Conservation (phyloP, 2,113 vertebrate species). For the Anguilla rostrata region DNA sequence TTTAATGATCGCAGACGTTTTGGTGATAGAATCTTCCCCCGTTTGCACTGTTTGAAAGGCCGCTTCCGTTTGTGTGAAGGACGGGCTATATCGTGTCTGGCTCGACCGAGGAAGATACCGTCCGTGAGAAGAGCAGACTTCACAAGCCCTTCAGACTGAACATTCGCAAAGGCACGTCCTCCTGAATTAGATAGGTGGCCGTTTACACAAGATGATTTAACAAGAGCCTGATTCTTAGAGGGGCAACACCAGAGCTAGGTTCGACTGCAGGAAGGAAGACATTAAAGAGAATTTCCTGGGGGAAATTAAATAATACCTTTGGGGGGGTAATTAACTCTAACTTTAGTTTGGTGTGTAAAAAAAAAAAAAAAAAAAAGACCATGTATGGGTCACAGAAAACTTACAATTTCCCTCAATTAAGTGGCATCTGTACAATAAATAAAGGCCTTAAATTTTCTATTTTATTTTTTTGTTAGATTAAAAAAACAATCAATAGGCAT, state of each 20-base stretch:
- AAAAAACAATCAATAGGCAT: too few species aligned
- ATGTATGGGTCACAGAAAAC: not conserved
- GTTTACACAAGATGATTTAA: constrained; percentile 39
- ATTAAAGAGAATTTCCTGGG: constrained; percentile 24
- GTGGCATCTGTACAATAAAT: too few species aligned
- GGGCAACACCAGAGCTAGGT: constrained; percentile 33
- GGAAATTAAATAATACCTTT: constrained; percentile 33
- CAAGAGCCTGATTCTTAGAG: constrained; percentile 1
- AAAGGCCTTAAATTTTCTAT: too few species aligned
- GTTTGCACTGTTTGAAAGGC: constrained; percentile 44
- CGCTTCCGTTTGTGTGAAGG: constrained; percentile 46
- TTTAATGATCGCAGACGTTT: constrained; percentile 50
- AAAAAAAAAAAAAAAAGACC: not conserved
- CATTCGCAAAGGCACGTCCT: constrained; percentile 18
- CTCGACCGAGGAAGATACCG: not conserved
- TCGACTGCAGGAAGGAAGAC: constrained; percentile 47
- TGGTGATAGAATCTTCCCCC: constrained; percentile 50
- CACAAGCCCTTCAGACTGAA: constrained; percentile 16
- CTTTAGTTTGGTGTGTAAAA: not conserved
- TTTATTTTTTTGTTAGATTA: too few species aligned
- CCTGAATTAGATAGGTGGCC: constrained; percentile 17
- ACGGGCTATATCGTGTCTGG: not conserved
- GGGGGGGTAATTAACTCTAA: constrained; percentile 18
- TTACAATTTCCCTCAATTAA: too few species aligned
- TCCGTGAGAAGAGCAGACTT: constrained; percentile 3